A percentile compares a stretch with the other conserved stretches of the same genome.
phyloP scores from a whole-genome alignment of 2,113 vertebrate species.

The Aegithalos caudatus region DNA sequence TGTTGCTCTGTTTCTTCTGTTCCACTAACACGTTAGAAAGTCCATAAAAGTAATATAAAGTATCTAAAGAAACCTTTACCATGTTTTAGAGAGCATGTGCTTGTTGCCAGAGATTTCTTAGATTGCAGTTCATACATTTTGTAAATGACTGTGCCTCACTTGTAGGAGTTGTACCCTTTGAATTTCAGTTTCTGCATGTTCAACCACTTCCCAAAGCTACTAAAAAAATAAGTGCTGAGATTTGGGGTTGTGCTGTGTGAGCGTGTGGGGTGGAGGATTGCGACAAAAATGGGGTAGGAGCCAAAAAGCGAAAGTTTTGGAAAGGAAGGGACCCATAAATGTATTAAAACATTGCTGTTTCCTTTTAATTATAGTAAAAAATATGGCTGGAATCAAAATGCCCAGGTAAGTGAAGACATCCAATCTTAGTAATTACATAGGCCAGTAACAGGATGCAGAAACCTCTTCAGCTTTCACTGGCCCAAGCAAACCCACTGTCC shows the following conservation, averaged over 20 bases:
- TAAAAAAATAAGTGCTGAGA: neutral
- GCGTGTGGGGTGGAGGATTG: neutral
- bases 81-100: neutral
- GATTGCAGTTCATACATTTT: neutral
- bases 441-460: neutral
- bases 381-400: neutral
- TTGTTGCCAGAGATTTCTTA: conserved; percentile 30
- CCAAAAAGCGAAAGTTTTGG: neutral
- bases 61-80: conserved; percentile 14
- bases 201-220: neutral
- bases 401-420: neutral
- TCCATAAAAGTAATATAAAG: neutral
- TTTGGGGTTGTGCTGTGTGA: neutral
- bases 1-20: neutral
- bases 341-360: neutral
- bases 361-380: neutral
- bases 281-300: neutral
- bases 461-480: neutral
- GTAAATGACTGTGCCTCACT: neutral
- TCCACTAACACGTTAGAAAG: neutral
- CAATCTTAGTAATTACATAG: neutral
- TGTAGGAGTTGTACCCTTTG: neutral
- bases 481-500: neutral
- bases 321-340: neutral
- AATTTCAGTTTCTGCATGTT: neutral